Percentiles rank a stretch among this genome's conserved stretches.
phyloP scores from a whole-genome alignment of 2,888 invertebrate genomes.

The Tetragonisca angustula region DNA sequence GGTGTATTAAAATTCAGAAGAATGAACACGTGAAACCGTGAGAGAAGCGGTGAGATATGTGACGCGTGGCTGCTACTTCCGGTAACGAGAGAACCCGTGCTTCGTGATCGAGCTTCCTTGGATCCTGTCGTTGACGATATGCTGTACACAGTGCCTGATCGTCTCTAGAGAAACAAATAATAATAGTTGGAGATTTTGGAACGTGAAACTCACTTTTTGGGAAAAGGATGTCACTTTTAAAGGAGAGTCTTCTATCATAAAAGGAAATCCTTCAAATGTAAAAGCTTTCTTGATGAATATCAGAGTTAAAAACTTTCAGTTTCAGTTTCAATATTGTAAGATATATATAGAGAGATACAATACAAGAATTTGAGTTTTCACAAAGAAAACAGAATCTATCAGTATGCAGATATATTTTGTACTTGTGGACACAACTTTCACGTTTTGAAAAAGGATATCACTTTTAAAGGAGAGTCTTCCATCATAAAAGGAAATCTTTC shows the following conservation, averaged over 20 bases:
- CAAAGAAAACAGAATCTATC: neutral
- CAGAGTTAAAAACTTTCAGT: too few relatives aligned
- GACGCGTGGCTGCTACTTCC: constrained; percentile 47
- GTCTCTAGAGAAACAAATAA: neutral
- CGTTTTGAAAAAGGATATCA: too few relatives aligned
- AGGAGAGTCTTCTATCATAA: too few relatives aligned
- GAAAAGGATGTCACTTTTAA: too few relatives aligned
- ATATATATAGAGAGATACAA: neutral
- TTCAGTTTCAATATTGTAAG: neutral
- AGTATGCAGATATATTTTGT: neutral
- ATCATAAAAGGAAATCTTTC: neutral
- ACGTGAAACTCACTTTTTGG: too few relatives aligned
- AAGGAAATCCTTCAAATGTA: neutral
- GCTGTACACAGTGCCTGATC: too few relatives aligned
- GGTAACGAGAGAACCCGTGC: constrained; percentile 52
- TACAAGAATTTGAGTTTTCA: accelerated
- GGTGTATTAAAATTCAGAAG: neutral
- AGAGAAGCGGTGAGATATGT: constrained; percentile 47
- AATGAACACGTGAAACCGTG: constrained; percentile 45
- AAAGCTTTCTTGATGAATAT: neutral
- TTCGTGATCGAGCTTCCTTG: constrained; percentile 25
- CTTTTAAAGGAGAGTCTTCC: too few relatives aligned
- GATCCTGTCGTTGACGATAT: constrained; percentile 7
- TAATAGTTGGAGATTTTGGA: neutral
- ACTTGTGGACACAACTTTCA: neutral